Evolutionary conservation across 1,140 invertebrate genomes (phyloP).

Genomic region (Formica selysi): DNA sequence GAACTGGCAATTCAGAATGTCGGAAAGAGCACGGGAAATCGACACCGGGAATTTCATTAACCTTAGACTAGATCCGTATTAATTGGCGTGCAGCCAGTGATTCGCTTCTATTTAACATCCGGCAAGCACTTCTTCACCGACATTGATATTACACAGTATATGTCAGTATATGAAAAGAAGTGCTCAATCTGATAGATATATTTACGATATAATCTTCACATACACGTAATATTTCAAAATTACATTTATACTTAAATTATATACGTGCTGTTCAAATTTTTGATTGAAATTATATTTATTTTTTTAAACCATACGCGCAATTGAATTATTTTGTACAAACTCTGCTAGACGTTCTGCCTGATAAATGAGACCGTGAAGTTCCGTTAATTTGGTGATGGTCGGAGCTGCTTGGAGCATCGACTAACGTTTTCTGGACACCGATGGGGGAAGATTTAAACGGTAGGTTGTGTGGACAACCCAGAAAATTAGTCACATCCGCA

Average conservation of each 20-base stretch:
- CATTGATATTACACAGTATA: constrained; percentile 19
- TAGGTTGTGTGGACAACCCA: constrained; percentile 81
- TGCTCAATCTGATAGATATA: not conserved
- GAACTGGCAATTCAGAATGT: constrained; percentile 62
- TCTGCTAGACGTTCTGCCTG: not conserved
- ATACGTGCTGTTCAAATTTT: not conserved
- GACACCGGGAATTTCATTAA: constrained; percentile 60
- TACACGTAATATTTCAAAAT: not conserved
- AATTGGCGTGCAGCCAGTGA: constrained; percentile 33
- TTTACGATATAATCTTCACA: constrained; percentile 4
- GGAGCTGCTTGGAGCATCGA: constrained; percentile 53
- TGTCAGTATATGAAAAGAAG: constrained; percentile 1
- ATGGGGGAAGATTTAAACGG: constrained; percentile 78
- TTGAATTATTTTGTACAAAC: constrained; percentile 11
- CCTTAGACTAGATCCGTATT: constrained; percentile 51
- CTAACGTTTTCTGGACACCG: constrained; percentile 70
- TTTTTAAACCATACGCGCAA: not conserved
- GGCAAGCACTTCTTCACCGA: not conserved
- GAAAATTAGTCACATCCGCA: constrained; percentile 85
- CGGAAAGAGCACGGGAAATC: constrained; percentile 65
- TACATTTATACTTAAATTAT: constrained; percentile 6
- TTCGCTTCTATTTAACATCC: constrained; percentile 17
- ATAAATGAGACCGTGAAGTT: constrained; percentile 30
- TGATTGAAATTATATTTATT: not conserved
- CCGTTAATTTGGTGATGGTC: constrained; percentile 62